Base-by-base conservation (phyloP, 1,140 invertebrate genomes). In the Diachasmimorpha longicaudata region DNA sequence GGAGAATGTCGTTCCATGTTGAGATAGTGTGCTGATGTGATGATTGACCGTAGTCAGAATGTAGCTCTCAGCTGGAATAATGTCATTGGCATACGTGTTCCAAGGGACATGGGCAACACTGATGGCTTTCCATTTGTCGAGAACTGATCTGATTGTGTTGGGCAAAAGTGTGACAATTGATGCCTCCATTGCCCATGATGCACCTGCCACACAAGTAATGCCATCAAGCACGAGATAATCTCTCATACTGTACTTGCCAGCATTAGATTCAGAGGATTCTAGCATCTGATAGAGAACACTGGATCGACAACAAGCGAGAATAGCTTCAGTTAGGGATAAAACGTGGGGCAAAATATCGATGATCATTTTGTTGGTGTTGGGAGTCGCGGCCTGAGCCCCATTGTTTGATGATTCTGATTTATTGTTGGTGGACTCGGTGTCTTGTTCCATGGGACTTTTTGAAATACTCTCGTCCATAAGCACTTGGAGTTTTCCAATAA, bases 21-120 rank as follows among this genome's bases (percentile, higher is more conserved):
- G 89, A 25, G 92, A 91, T 4, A 93, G 79, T 10, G 90, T 90
- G 19, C 89, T 89, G 11, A 92, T 87, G 74, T 92, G 91, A 23
- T 88, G 85, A 79, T 90, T 90, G 9, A 94, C 89, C 1, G 92
- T 90, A 31, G 91, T 91, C 75, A 93, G 88, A 8, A 96, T 91
- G 77, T 95, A 95, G 81, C 93, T 95, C 83, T 97, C 95, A 0
- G 93, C 93, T 23, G 95, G 95, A 78, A 96, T 93, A 6, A 95
- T 93, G 83, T 97, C 95, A 79, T 92, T 93, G 16, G 92, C 91
- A 83, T 93, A 95, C 5, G 92, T 92, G 55, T 91, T 92, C 88
- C 86, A 89, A 5, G 91, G 90, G 66, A 92, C 90, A 39, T 91
- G 90, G 73, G 89, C 81, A 13, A 90, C 85, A 5, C 81, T 83